Evolutionary conservation across 2,797 vertebrate genomes (phyloP).

Genomic region (Cyprinella venusta): DNA sequence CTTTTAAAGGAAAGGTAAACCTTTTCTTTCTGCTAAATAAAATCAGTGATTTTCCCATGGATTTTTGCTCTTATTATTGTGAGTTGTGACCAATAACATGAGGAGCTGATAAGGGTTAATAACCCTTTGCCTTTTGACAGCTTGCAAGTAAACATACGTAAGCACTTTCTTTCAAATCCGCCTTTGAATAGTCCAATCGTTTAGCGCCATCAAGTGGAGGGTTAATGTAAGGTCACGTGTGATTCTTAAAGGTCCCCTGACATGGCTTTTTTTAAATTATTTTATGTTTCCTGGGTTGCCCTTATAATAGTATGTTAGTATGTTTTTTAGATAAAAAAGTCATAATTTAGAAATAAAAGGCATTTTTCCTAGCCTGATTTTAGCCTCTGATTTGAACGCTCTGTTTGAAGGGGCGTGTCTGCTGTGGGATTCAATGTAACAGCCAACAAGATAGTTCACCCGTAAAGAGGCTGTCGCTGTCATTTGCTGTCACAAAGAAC

Average conservation of each 20-base stretch:
- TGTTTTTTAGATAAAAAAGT: no score
- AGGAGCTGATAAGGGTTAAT: neutral
- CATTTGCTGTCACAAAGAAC: neutral
- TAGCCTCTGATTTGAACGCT: no score
- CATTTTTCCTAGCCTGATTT: no score
- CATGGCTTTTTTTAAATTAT: no score
- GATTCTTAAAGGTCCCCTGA: constrained; percentile 6
- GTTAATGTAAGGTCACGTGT: neutral
- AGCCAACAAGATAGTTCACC: neutral
- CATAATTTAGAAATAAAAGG: no score
- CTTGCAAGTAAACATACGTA: neutral
- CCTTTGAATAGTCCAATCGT: neutral
- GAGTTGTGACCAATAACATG: neutral
- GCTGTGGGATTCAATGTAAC: no score
- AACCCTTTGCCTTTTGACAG: neutral
- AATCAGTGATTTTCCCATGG: no score
- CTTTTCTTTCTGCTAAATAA: neutral
- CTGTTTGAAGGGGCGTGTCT: no score
- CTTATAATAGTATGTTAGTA: no score
- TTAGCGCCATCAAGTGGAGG: constrained; percentile 18
- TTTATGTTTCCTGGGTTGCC: no score
- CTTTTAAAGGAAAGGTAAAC: neutral
- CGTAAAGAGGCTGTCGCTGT: neutral
- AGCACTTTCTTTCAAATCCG: neutral
- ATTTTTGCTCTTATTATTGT: neutral